Base-by-base conservation (phyloP, 2,797 vertebrate species). In the Pitangus sulphuratus region DNA sequence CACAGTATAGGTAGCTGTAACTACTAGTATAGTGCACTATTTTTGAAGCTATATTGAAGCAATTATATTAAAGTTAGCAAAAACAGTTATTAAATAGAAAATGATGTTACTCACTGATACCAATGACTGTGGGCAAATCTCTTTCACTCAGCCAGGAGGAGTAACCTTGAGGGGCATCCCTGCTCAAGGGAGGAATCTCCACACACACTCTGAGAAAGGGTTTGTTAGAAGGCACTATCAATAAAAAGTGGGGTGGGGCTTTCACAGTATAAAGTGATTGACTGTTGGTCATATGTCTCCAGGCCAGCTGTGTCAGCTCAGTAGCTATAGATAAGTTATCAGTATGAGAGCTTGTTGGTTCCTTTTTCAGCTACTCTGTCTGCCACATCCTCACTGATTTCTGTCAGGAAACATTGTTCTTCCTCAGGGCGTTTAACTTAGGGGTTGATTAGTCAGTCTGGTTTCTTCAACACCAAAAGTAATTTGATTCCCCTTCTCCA, bases 201-300 rank as follows among this genome's bases (percentile, higher is more conserved):
- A 42, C 8, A 66, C 9, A 22, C 5, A 16, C 5, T 48, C 8
- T 6, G 12, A 61, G 33, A 31, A 61, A 8, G 1, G 1, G 2
- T 6, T 76, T 33, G 11, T 30, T 42, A 48, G 31, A 69, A 62
- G 11, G 56, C 8, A 37, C 2, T 25, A 15, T 3, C 5, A 56
- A 12, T 10, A 62, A 10, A 42, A 56, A 25, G 11, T 12, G 3
- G 3, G 17, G 1, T 22, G 30, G 40, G 3, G 14, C 9, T 37
- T 83, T 89, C 25, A 31, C n/a, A 15, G 3, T 48, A 19, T 28
- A 4, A 62, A 62, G 31, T 20, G 13, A 8, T 31, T 82, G 40
- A 26, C 18, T 35, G 15, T 17, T 0, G 0, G 6, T 20, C 56
- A 30, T n/a, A 24, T 31, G 22, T 28, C 11, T 56, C 19, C n/a